Base-by-base conservation (phyloP, 2,888 invertebrate species). In the Leucania comma region DNA sequence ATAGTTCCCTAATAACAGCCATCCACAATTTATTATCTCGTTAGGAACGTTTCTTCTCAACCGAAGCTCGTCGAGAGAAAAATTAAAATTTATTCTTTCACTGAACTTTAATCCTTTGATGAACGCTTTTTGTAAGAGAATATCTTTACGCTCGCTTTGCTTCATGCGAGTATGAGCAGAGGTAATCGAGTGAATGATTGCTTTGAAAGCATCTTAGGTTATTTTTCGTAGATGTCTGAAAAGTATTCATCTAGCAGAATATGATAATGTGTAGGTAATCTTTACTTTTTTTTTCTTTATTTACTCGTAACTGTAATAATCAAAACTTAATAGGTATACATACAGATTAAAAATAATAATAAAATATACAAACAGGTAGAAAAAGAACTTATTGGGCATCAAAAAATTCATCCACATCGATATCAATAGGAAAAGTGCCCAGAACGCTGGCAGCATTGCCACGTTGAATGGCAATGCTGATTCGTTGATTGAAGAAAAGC, bases 51-150 rank as follows among this genome's bases (percentile, higher is more conserved):
- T 81, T 81, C 77, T 77, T 80, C 65, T 65, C 22, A 10, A 32
- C 53, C n/a, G 24, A 54, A 68, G 72, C 77, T 62, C 65, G 76
- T 59, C 66, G 61, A 65, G 67, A 61, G 67, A 68, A 75, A 81
- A 83, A 83, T 82, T 82, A 74, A 73, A 83, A 78, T 78, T 71
- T 68, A 75, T 83, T 67, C 64, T 64, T 71, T 71, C 75, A 72
- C 68, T 78, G 81, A 75, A 72, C 81, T 77, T 74, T 80, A 70
- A 68, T 72, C 69, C 71, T 72, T 72, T 79, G 71, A 72, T 68
- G 63, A 76, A 73, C 60, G 32, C n/a, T 68, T 72, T 60, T 53
- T 26, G 20, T 35, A 63, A 48, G 54, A 63, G n/a, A 38, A 22
- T 58, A 64, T 56, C 29, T 67, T 58, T 42, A 61, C 56, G 75